phyloP scores from a whole-genome alignment of 2,888 invertebrate species.

The Eristalinus aeneus region DNA sequence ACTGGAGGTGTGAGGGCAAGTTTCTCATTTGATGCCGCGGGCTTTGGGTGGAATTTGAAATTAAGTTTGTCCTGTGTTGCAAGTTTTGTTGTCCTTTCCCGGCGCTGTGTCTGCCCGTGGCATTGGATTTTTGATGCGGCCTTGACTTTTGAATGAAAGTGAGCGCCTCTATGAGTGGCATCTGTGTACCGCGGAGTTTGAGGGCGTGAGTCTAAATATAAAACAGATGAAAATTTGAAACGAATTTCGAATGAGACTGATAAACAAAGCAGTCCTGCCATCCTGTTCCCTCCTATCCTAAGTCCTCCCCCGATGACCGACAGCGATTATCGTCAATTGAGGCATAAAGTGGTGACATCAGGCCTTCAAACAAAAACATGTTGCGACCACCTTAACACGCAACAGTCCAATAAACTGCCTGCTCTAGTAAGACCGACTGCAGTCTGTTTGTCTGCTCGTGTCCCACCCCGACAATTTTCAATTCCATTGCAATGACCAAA shows the following conservation, averaged over 20 bases:
- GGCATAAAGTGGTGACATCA: not conserved
- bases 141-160: not conserved
- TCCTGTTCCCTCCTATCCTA: too few relatives aligned
- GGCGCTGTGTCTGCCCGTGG: not conserved
- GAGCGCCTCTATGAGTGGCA: not conserved
- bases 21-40: not conserved
- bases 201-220: not conserved
- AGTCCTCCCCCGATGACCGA: not conserved
- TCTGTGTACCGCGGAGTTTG: not conserved
- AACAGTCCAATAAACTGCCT: not conserved
- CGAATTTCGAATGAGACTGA: not conserved
- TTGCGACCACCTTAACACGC: not conserved
- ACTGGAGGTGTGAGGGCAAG: not conserved
- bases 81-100: not conserved
- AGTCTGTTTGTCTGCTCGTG: not conserved
- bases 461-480: too few relatives aligned
- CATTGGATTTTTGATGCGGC: not conserved
- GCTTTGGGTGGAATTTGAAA: not conserved
- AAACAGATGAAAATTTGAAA: not conserved
- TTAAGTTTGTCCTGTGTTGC: not conserved
- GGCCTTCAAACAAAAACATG: not conserved
- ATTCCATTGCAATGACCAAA: not conserved
- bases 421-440: not conserved
- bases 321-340: not conserved
- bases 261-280: too few relatives aligned